Evolutionary conservation across 2,888 invertebrate species (phyloP).

Genomic region (Apomyelois bistriatella): DNA sequence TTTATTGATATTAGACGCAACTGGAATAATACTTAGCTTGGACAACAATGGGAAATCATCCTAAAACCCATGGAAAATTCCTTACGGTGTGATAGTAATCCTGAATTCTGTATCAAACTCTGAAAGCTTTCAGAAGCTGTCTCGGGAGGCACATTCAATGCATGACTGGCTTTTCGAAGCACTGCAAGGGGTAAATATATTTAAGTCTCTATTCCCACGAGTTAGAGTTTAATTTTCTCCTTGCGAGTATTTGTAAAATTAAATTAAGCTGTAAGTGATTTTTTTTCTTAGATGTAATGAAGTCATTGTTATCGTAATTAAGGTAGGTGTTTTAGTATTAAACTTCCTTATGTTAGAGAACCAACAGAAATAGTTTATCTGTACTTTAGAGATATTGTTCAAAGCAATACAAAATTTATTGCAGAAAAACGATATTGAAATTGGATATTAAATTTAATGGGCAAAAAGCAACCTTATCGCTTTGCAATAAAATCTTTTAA

Average conservation of each 20-base stretch:
- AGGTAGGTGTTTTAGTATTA: background rate
- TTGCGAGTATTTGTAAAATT: constrained; percentile 16
- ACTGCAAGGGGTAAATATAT: constrained; percentile 11
- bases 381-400: no score
- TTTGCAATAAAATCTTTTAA: no score
- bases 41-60: no score
- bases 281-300: constrained; percentile 11
- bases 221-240: constrained; percentile 15
- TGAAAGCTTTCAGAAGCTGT: constrained; percentile 20
- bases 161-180: constrained; percentile 19
- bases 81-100: constrained; percentile 15
- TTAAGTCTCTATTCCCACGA: constrained; percentile 9
- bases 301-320: background rate
- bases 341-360: no score
- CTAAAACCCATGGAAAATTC: no score
- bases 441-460: background rate
- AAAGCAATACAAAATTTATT: no score
- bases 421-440: no score
- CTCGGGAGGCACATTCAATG: constrained; percentile 24
- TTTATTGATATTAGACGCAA: no score
- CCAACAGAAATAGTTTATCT: no score
- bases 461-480: no score
- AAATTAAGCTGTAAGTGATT: constrained; percentile 13
- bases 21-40: no score
- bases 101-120: constrained; percentile 21